Evolutionary conservation across 2,797 vertebrate species (phyloP).

Genomic region (Leucoraja ocellata): DNA sequence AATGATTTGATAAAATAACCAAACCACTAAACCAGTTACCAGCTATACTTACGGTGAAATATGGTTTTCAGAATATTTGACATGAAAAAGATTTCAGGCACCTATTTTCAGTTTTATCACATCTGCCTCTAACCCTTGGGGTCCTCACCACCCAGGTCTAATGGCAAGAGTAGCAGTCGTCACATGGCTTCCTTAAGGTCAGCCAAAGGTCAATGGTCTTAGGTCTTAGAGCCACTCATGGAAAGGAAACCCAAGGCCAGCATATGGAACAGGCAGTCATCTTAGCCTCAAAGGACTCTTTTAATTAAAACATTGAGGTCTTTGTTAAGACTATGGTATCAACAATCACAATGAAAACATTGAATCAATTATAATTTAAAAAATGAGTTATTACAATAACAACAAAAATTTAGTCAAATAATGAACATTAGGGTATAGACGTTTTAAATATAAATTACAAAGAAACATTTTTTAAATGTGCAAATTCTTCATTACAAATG

Average conservation of each 20-base stretch:
- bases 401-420: conserved; percentile 32
- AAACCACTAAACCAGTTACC: conserved; percentile 58
- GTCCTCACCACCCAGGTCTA: conserved; percentile 94
- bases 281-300: conserved; percentile 87
- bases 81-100: conserved; percentile 73
- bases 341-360: conserved; percentile 63
- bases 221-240: conserved; percentile 91
- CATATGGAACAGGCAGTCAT: conserved; percentile 90
- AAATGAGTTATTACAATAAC: conserved; percentile 35
- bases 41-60: conserved; percentile 76
- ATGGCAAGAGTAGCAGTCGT: conserved; percentile 81
- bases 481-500: conserved; percentile 5
- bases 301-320: conserved; percentile 96
- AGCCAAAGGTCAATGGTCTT: conserved; percentile 81
- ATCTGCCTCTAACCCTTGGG: conserved; percentile 89
- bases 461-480: neutral
- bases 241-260: conserved; percentile 95
- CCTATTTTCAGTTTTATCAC: conserved; percentile 86
- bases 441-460: conserved; percentile 19
- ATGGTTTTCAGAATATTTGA: conserved; percentile 70
- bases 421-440: conserved; percentile 33
- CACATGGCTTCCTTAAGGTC: conserved; percentile 91
- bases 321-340: conserved; percentile 89
- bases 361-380: conserved; percentile 35
- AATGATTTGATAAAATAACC: conserved; percentile 51